Evolutionary conservation across 2,113 vertebrate species (phyloP), one percentile per base, ranked within the genome.

Genomic region (Chionis minor): DNA sequence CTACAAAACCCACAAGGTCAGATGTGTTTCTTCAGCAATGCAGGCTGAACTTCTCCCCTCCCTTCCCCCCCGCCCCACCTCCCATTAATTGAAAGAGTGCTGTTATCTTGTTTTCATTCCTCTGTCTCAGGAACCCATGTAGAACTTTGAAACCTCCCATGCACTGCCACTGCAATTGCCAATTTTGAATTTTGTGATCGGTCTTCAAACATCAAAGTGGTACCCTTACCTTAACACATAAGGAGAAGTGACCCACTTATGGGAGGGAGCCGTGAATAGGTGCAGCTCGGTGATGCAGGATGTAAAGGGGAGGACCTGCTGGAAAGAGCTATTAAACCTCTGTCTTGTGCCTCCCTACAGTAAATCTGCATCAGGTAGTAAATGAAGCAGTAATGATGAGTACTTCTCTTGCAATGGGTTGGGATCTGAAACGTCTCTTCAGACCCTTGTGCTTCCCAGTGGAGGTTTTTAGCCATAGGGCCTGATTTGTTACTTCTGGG

Each of bases 211-310:
- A 30, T 62, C 33, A 62, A 59, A 30, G 26, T 59, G 26, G 47
- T 86, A 28, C 19, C 9, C 56, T 77, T 65, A 44, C 30, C 23
- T 88, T 67, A 86, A 51, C 7, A 22, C 42, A 12, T 22, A 15
- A 79, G 49, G 30, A 71, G 44, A 83, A 58, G 54, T 32, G 45
- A 90, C 72, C 42, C 38, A 8, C n/a, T 83, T 83, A 49, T 62
- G 49, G 22, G 51, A 86, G 24, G 22, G 52, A 89, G 38, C 9
- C 2, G 2, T 0, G 0, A 56, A 45, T 26, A 66, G 40, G 8
- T 77, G 14, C 12, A n/a, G 27, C 52, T n/a, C 10, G 47, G 35
- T 65, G 66, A 33, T 47, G 74, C 49, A 27, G 66, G 62, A 82
- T 35, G 16, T 28, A 16, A 47, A 86, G 38, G 44, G 10, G 15